Conservation (phyloP, 2,888 invertebrate genomes). For the Drosophila vallismaia region DNA sequence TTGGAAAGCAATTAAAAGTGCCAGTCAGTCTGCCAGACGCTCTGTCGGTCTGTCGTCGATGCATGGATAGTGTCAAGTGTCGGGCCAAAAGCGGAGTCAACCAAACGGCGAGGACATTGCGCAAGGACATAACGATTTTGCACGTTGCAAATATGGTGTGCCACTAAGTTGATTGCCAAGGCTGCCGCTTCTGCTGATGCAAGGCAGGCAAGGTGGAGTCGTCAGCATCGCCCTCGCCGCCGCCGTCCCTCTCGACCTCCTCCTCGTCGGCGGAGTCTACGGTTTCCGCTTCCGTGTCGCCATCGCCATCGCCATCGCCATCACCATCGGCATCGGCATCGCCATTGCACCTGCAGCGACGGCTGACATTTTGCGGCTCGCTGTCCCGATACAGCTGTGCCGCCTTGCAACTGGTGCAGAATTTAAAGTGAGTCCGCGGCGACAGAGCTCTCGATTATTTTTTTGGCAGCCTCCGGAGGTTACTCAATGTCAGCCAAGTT, state of each 20-base stretch:
- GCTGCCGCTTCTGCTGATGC: constrained; percentile 55
- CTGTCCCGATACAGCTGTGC: constrained; percentile 78
- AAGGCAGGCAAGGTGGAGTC: constrained; percentile 71
- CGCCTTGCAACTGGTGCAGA: constrained; percentile 80
- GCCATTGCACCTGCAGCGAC: constrained; percentile 73
- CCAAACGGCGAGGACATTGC: constrained; percentile 48
- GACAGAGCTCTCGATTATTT: background rate
- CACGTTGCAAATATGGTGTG: constrained; percentile 56
- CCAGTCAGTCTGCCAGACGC: constrained; percentile 9
- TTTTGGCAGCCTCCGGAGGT: constrained; percentile 54
- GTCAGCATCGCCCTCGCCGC: constrained; percentile 50
- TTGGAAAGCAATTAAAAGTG: constrained; percentile 60
- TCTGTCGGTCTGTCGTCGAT: constrained; percentile 39
- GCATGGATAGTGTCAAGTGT: constrained; percentile 62
- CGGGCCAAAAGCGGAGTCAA: constrained; percentile 60
- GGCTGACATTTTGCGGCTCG: constrained; percentile 81
- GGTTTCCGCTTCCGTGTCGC: constrained; percentile 31
- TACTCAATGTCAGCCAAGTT: constrained; percentile 58
- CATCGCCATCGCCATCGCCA: constrained; percentile 34
- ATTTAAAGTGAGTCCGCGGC: constrained; percentile 81
- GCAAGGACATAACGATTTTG: constrained; percentile 61
- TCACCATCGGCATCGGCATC: too few species aligned
- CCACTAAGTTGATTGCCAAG: constrained; percentile 63
- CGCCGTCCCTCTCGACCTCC: constrained; percentile 34
- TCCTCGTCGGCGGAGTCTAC: constrained; percentile 33